Conservation (phyloP, 2,797 vertebrate genomes). For the Pangasius mekongensis region DNA sequence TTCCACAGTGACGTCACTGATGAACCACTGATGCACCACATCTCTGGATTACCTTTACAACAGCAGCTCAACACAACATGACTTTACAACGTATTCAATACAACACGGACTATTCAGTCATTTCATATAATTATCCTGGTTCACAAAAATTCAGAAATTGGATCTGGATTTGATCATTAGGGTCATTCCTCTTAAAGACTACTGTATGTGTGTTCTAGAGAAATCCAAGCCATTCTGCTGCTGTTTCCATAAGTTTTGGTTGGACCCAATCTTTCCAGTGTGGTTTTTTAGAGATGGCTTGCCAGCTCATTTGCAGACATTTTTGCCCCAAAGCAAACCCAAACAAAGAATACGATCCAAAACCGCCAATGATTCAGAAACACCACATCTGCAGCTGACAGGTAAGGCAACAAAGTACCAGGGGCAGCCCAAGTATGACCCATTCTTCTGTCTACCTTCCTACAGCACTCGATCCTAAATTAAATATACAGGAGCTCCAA, state of each 20-base stretch:
- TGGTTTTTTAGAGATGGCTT: conserved; percentile 34
- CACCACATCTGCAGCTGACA: conserved; percentile 29
- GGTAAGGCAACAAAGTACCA: conserved; percentile 28
- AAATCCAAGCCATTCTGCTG: conserved; percentile 17
- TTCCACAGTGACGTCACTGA: conserved; percentile 13
- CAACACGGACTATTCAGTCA: neutral
- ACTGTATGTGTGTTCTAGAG: neutral
- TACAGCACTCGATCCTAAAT: conserved; percentile 30
- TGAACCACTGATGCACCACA: neutral
- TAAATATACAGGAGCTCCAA: conserved; percentile 24
- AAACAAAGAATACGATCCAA: conserved; percentile 32
- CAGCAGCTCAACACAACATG: conserved; percentile 1
- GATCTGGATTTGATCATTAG: conserved; percentile 10
- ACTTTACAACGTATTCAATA: neutral
- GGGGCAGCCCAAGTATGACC: neutral
- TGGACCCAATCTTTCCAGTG: conserved; percentile 28
- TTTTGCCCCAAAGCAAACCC: conserved; percentile 31
- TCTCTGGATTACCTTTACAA: conserved; percentile 13
- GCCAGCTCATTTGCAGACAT: conserved; percentile 3
- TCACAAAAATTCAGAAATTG: neutral
- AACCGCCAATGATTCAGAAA: conserved; percentile 33
- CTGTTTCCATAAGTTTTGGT: conserved; percentile 23
- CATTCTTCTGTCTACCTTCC: neutral
- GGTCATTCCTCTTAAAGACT: neutral
- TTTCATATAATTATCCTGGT: conserved; percentile 5